Percentiles rank a stretch among this genome's conserved stretches.
These are phyloP conservation scores for Hedychridium roseum DNA, from an alignment of 2,888 invertebrate species.

Conservation along the genomic window DNA sequence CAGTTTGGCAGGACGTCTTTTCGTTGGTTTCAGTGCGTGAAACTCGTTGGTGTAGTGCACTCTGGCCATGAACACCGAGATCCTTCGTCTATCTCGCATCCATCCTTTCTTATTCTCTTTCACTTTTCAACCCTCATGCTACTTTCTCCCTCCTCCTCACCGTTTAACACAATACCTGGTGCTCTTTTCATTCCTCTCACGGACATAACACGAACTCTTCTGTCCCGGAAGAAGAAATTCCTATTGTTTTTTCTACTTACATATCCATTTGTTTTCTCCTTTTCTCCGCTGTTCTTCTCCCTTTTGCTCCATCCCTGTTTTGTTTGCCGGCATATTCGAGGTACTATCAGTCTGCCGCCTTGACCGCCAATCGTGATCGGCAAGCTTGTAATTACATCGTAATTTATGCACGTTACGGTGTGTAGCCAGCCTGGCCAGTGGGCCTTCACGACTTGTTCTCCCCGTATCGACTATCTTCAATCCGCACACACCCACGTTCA, in stretches of 20 bases:
- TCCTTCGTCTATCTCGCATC: conserved; percentile 11
- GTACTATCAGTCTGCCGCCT: conserved; percentile 55
- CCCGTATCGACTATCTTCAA: conserved; percentile 11
- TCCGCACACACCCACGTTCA: too few relatives aligned
- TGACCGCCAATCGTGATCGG: conserved; percentile 56
- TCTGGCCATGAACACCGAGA: conserved; percentile 2
- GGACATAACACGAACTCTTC: too few relatives aligned
- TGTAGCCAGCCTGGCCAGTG: conserved; percentile 38
- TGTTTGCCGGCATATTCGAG: conserved; percentile 29
- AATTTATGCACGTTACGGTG: conserved; percentile 61
- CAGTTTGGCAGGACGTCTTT: conserved; percentile 22
- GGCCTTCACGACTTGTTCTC: conserved; percentile 18
- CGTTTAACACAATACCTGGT: too few relatives aligned
- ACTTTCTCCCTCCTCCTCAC: background rate
- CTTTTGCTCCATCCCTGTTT: background rate
- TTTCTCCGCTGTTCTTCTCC: too few relatives aligned
- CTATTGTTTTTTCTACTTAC: conserved; percentile 2
- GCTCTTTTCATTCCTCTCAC: conserved; percentile 7
- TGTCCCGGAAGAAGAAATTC: too few relatives aligned
- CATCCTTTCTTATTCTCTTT: conserved; percentile 7
- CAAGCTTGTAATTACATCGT: conserved; percentile 61
- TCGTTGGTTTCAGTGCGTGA: conserved; percentile 3
- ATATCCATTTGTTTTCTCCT: background rate
- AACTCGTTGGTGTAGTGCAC: conserved; percentile 2
- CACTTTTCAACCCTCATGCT: background rate